These are phyloP conservation scores for Phyllotreta cruciferae DNA, from an alignment of 2,888 invertebrate species.

Conservation along the genomic window DNA sequence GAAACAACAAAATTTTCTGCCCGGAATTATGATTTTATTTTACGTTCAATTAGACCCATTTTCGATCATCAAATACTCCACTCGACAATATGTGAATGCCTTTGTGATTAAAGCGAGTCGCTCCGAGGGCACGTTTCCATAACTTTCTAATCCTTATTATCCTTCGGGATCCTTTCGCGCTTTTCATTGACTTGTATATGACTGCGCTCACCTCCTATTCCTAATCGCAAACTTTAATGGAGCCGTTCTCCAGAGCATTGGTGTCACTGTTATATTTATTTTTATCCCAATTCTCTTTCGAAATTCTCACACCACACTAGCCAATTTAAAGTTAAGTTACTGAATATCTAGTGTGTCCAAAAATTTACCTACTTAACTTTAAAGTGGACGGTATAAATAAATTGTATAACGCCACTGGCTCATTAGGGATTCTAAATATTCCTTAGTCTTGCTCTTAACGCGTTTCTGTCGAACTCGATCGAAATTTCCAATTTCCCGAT, in stretches of 20 bases:
- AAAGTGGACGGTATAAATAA: too few relatives aligned
- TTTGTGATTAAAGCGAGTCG: slow-evolving; percentile 5
- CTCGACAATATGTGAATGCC: slow-evolving; percentile 1
- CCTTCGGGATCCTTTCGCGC: slow-evolving; percentile 10
- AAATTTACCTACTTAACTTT: too few relatives aligned
- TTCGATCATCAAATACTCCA: not conserved
- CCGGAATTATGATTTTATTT: too few relatives aligned
- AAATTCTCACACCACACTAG: too few relatives aligned
- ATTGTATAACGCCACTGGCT: not conserved
- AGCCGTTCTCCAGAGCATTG: not conserved
- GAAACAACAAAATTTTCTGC: slow-evolving; percentile 1
- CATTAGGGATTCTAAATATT: slow-evolving; percentile 11
- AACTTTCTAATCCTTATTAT: slow-evolving; percentile 8
- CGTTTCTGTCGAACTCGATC: slow-evolving; percentile 14
- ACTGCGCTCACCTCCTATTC: not conserved
- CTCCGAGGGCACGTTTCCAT: slow-evolving; percentile 4
- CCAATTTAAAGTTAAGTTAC: too few relatives aligned
- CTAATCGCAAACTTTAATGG: slow-evolving; percentile 1
- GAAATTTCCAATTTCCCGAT: slow-evolving; percentile 4
- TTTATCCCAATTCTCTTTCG: not conserved
- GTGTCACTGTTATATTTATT: not conserved
- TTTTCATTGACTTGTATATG: slow-evolving; percentile 5
- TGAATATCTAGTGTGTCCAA: too few relatives aligned
- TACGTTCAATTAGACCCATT: not conserved
- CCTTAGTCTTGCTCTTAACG: slow-evolving; percentile 9